These are phyloP conservation scores for Anguilla megastoma DNA, from an alignment of 2,797 vertebrate species.

Conservation along the genomic window DNA sequence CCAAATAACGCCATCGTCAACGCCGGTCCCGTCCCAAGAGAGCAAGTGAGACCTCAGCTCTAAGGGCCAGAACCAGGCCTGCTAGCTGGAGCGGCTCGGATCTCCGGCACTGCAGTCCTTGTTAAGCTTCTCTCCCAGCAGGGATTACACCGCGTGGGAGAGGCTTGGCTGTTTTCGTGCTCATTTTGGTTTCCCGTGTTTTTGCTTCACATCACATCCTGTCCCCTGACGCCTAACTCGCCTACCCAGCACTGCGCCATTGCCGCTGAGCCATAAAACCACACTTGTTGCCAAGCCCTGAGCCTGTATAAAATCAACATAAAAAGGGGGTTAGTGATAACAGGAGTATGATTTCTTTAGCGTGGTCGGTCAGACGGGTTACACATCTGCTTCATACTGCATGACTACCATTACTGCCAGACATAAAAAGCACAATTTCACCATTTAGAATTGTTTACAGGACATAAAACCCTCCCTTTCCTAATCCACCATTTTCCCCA, in stretches of 20 bases:
- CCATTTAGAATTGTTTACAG: background rate
- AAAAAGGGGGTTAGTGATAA: background rate
- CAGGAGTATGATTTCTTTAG: background rate
- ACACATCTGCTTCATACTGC: background rate
- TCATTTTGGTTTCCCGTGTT: background rate
- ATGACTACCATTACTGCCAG: background rate
- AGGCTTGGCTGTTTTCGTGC: background rate
- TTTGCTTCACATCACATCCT: background rate
- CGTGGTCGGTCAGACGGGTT: background rate
- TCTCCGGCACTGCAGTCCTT: background rate
- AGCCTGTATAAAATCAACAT: background rate
- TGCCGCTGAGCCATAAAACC: slow-evolving; percentile 10
- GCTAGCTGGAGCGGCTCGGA: background rate
- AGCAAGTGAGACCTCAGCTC: background rate
- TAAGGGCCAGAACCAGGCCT: background rate
- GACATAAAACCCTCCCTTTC: background rate
- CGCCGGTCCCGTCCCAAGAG: slow-evolving; percentile 14
- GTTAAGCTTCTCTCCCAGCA: slow-evolving; percentile 12
- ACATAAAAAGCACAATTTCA: background rate
- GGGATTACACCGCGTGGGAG: background rate
- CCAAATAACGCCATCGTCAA: slow-evolving; percentile 24
- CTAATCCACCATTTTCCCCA: background rate
- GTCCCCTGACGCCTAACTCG: background rate
- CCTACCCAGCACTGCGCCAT: background rate
- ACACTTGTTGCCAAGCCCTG: background rate